These are phyloP conservation scores for Agriotes lineatus DNA, from an alignment of 2,888 invertebrate genomes.

Conservation along the genomic window DNA sequence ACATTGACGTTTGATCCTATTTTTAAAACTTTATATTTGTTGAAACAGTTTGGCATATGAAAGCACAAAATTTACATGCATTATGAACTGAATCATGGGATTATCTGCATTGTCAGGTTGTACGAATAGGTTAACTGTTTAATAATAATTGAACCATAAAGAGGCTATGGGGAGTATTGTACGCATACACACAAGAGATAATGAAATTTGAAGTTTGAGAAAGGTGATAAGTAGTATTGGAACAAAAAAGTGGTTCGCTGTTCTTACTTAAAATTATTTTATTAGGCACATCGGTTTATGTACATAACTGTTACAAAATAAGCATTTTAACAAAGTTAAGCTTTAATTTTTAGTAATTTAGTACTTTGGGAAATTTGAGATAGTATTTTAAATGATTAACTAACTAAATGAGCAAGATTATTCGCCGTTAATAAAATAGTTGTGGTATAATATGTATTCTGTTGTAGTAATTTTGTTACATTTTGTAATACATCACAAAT, in stretches of 20 bases:
- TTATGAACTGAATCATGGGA: too few relatives aligned
- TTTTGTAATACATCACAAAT: conserved; percentile 40
- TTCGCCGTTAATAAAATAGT: conserved; percentile 9
- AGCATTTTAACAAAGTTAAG: background rate
- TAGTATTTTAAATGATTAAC: conserved; percentile 10
- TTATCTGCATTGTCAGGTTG: too few relatives aligned
- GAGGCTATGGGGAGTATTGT: too few relatives aligned
- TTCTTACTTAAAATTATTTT: background rate
- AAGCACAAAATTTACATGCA: too few relatives aligned
- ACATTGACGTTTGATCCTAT: too few relatives aligned
- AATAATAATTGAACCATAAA: too few relatives aligned
- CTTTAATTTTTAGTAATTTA: background rate
- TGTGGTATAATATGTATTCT: conserved; percentile 3
- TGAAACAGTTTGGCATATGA: too few relatives aligned
- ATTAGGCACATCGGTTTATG: too few relatives aligned
- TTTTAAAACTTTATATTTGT: too few relatives aligned
- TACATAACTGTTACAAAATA: background rate
- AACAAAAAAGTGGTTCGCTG: background rate
- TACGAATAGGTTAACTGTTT: too few relatives aligned
- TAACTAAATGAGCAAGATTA: background rate
- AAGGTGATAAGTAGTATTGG: background rate
- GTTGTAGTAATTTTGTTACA: conserved; percentile 21
- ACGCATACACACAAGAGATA: too few relatives aligned
- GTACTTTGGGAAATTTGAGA: background rate
- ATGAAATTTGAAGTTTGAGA: background rate